Evolutionary conservation across 2,888 invertebrate species (phyloP).

Genomic region (Pasiphila rectangulata): DNA sequence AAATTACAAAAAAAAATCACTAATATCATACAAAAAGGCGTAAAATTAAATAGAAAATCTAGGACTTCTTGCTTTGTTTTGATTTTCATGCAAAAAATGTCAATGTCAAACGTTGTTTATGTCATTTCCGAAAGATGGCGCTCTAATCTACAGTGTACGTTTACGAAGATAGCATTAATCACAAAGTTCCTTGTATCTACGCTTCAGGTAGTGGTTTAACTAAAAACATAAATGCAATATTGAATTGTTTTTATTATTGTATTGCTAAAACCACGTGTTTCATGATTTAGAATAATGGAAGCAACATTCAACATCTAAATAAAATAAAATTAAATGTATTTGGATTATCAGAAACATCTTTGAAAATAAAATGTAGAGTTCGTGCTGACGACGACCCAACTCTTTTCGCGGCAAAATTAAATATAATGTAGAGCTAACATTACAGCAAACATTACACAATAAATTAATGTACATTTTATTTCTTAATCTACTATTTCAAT

Average conservation of each 20-base stretch:
- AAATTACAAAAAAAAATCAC: neutral
- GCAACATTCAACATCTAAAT: no score
- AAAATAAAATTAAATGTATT: neutral
- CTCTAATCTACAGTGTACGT: constrained; percentile 27
- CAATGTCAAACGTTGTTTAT: constrained; percentile 42
- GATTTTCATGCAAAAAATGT: constrained; percentile 33
- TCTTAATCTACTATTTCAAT: no score
- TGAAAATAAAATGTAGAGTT: neutral
- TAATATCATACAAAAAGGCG: neutral
- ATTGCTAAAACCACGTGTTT: no score
- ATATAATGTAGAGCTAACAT: neutral
- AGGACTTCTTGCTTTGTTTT: constrained; percentile 37
- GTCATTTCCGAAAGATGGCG: constrained; percentile 39
- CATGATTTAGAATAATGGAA: no score
- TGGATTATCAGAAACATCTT: neutral
- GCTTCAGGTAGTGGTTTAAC: no score
- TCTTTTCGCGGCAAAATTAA: neutral
- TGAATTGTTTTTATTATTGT: no score
- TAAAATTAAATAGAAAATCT: no score
- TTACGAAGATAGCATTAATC: constrained; percentile 42
- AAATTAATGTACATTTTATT: no score
- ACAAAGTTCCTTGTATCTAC: no score
- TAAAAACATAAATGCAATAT: no score
- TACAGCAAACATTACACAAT: neutral
- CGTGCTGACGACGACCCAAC: neutral